These are phyloP conservation scores for Ligdia adustata DNA, from an alignment of 2,888 invertebrate genomes.

Conservation along the genomic window DNA sequence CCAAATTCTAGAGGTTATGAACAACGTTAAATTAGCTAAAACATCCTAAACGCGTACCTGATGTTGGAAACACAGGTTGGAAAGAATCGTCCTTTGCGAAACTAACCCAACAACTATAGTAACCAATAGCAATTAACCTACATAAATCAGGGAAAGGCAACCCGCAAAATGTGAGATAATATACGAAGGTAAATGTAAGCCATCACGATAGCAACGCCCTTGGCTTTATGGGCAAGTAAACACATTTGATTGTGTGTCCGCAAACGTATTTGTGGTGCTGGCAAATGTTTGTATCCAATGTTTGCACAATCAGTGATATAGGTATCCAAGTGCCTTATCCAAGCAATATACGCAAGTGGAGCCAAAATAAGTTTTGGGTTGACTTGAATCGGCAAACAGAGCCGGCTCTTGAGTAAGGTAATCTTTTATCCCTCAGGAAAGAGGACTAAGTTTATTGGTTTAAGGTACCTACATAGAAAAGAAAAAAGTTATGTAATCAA, in stretches of 20 bases:
- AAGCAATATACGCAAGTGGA: conserved; percentile 5
- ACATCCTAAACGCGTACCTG: too few species aligned
- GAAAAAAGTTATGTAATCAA: too few species aligned
- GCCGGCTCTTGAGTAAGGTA: background rate
- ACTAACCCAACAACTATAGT: too few species aligned
- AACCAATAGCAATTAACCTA: too few species aligned
- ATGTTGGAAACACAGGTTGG: too few species aligned
- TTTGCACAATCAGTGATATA: background rate
- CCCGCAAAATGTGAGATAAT: background rate
- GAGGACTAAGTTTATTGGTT: background rate
- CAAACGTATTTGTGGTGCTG: conserved; percentile 9
- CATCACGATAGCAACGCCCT: background rate
- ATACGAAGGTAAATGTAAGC: too few species aligned
- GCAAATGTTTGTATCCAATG: conserved; percentile 7
- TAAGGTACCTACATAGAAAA: background rate
- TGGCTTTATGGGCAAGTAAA: conserved; percentile 3
- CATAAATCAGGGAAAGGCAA: too few species aligned
- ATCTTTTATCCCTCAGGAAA: conserved; percentile 4
- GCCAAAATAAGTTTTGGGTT: conserved; percentile 6
- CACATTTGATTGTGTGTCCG: conserved; percentile 15
- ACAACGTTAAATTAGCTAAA: too few species aligned
- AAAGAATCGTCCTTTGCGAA: too few species aligned
- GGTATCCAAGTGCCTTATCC: background rate
- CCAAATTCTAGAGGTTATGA: too few species aligned
- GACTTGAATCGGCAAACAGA: conserved; percentile 7